Evolutionary conservation across 2,113 vertebrate species (phyloP).

Genomic region (Sminthopsis crassicaudata): DNA sequence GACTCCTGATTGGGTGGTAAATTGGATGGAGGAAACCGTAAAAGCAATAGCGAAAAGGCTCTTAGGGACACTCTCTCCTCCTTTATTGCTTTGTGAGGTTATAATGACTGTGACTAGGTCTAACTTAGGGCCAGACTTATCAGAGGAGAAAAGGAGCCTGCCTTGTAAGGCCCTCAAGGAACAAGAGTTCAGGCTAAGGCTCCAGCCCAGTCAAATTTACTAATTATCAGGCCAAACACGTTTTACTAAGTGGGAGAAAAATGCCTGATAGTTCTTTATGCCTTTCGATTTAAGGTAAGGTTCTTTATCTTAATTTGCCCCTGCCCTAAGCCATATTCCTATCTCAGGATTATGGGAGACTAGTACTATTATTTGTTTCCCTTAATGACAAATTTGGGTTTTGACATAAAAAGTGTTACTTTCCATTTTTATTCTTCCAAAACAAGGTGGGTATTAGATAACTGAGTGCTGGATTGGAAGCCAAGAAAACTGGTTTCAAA

Average conservation of each 20-base stretch:
- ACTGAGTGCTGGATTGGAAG: not conserved
- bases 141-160: not conserved
- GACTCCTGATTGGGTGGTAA: not conserved
- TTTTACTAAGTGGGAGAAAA: not conserved
- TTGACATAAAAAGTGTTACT: not conserved
- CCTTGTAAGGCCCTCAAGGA: not conserved
- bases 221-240: not conserved
- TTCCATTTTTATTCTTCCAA: not conserved
- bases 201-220: rapidly evolving
- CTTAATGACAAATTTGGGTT: conserved; percentile 10
- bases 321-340: too few species aligned
- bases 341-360: not conserved
- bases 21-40: not conserved
- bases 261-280: not conserved
- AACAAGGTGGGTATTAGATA: not conserved
- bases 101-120: not conserved
- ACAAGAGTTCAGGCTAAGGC: not conserved
- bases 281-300: not conserved
- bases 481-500: not conserved
- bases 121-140: not conserved
- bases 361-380: not conserved
- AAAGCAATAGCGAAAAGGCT: not conserved
- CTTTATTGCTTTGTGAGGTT: not conserved
- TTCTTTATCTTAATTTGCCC: rapidly evolving
- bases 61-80: not conserved